Base-by-base conservation (phyloP, 2,797 vertebrate genomes). In the Hippoglossus hippoglossus region DNA sequence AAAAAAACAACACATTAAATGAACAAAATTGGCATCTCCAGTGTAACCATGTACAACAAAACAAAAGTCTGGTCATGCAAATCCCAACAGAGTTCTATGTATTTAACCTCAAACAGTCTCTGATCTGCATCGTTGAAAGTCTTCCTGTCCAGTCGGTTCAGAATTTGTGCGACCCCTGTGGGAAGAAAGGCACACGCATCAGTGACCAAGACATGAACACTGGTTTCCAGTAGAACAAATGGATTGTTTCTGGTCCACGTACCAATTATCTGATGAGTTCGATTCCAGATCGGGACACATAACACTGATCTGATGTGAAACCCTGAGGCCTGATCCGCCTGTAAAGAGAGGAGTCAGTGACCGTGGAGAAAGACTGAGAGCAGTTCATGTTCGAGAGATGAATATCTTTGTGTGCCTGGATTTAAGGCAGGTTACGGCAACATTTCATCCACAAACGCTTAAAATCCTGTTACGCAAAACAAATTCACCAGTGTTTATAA, bases 231-330 rank as follows among this genome's bases (percentile, higher is more conserved):
- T 67, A 41, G 52, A 55, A 13, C 19, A 54, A 71, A 63, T 71
- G 1, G 21, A 66, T 64, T 55, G 16, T 80, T 77, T 77, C 28
- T 39, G 36, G 41, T 50, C 51, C 71, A 90, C 91, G 65, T 77
- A 94, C 95, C 95, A 67, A 95, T 95, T 69, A 95, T 95, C 87
- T 95, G 95, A 86, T 95, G 94, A 65, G 94, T 95, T 83, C 94
- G 81, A 87, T 95, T 95, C 95, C 95, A 95, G 85, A 95, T 95
- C 5, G 95, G 94, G 25, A 95, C 95, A 70, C 95, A 95, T 41
- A 95, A 63, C 81, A 95, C 93, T n/a, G 94, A 95, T 75, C 94
- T 90, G 79, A 95, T 94, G 79, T 95, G 95, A 89, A 95, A 95
- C 39, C 94, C 95, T 0, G 94, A 95, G 34, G 94, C 94, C 57